These are phyloP conservation scores for Stenichneumon culpator DNA, from an alignment of 2,888 invertebrate genomes.

Conservation along the genomic window DNA sequence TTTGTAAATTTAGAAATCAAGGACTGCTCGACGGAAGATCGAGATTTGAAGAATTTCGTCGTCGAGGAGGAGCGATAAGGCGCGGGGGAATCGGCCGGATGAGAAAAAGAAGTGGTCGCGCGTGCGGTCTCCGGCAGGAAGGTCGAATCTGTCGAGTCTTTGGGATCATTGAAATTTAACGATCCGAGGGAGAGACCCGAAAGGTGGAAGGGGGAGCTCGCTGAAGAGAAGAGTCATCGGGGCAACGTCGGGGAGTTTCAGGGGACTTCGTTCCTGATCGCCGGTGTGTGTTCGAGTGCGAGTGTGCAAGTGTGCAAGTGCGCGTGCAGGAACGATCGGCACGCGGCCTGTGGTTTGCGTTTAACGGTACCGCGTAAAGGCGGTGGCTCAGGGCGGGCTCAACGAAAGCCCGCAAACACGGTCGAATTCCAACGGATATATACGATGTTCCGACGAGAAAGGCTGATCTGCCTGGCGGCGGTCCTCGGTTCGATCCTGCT, in stretches of 20 bases:
- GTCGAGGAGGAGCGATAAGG: constrained; percentile 18
- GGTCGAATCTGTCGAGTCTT: constrained; percentile 4
- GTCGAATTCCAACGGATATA: constrained; percentile 66
- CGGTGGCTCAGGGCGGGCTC: constrained; percentile 45
- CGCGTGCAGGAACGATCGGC: constrained; percentile 63
- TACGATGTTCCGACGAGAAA: constrained; percentile 68
- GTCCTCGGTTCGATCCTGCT: constrained; percentile 66
- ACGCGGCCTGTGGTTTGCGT: constrained; percentile 70
- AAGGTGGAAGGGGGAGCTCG: neutral
- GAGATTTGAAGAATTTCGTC: constrained; percentile 10
- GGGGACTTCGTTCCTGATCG: neutral
- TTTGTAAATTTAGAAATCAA: constrained; percentile 49
- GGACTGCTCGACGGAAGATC: neutral
- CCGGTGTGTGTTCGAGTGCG: neutral
- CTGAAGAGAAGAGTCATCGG: neutral
- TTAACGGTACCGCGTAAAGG: constrained; percentile 70
- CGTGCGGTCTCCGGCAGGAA: constrained; percentile 34
- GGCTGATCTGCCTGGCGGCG: constrained; percentile 69
- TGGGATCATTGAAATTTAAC: constrained; percentile 10
- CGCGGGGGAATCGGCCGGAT: neutral
- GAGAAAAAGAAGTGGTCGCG: constrained; percentile 26
- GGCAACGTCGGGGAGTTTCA: neutral
- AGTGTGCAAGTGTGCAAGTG: constrained; percentile 32
- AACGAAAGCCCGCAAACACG: constrained; percentile 55
- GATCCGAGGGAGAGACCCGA: neutral